These are phyloP conservation scores for Harpalus rubripes DNA, from an alignment of 2,888 invertebrate genomes.

Conservation along the genomic window DNA sequence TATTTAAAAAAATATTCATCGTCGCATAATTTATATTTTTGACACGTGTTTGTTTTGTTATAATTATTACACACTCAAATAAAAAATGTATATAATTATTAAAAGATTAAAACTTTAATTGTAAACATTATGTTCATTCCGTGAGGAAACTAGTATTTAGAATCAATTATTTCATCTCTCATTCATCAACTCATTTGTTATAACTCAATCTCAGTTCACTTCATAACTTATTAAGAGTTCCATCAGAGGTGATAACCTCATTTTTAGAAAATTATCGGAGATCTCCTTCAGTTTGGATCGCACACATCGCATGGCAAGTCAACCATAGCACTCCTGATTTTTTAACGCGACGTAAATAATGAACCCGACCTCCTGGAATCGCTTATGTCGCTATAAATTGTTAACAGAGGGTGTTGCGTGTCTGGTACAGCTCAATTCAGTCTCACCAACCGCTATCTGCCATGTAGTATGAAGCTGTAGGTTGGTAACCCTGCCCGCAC, in stretches of 20 bases:
- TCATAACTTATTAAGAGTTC: slow-evolving; percentile 16
- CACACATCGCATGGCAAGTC: slow-evolving; percentile 25
- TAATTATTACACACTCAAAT: not conserved
- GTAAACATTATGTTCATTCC: not conserved
- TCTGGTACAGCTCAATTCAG: slow-evolving; percentile 52
- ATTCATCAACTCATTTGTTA: not conserved
- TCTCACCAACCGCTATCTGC: slow-evolving; percentile 24
- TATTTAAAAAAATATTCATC: not conserved
- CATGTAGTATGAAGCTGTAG: slow-evolving; percentile 44
- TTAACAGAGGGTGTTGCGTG: slow-evolving; percentile 54
- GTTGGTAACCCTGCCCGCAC: slow-evolving; percentile 24
- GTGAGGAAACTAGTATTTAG: not conserved
- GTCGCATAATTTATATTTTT: not conserved
- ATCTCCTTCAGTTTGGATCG: slow-evolving; percentile 18
- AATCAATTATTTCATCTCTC: slow-evolving; percentile 23
- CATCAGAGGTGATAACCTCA: slow-evolving; percentile 28
- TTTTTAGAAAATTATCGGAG: slow-evolving; percentile 27
- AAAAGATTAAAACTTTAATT: not conserved
- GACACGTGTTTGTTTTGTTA: not conserved
- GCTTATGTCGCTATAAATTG: slow-evolving; percentile 51
- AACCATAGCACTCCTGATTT: slow-evolving; percentile 32
- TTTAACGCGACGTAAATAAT: slow-evolving; percentile 50
- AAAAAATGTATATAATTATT: slow-evolving; percentile 2
- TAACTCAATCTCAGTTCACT: slow-evolving; percentile 12
- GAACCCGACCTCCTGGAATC: slow-evolving; percentile 42